Conservation (phyloP, 2,797 vertebrate genomes). For the Oceanodroma leucorhoa region DNA sequence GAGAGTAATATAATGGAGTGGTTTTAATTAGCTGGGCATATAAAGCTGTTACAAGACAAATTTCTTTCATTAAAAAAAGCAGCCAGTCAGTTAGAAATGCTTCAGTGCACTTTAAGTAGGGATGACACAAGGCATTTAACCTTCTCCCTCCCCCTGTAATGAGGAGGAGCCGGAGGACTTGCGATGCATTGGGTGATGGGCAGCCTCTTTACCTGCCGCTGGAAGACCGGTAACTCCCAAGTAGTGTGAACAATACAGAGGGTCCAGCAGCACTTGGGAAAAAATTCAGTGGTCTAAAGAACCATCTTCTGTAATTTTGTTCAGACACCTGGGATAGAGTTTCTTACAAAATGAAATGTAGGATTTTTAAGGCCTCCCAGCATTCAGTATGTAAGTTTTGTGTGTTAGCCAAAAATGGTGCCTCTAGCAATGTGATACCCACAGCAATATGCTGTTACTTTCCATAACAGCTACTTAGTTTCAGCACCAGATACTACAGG, state of each 20-base stretch:
- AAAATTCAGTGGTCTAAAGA: not conserved
- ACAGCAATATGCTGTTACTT: not conserved
- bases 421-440: not conserved
- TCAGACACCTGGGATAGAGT: not conserved
- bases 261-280: not conserved
- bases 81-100: constrained; percentile 14
- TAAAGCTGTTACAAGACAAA: constrained; percentile 38
- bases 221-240: not conserved
- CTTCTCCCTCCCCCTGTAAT: not conserved
- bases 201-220: not conserved
- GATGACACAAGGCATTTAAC: not conserved
- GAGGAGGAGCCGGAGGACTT: not conserved
- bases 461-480: not conserved
- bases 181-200: not conserved
- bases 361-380: not conserved
- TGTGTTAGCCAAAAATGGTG: fast-evolving
- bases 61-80: constrained; percentile 55
- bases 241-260: not conserved
- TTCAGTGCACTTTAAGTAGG: not conserved
- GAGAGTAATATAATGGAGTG: not conserved
- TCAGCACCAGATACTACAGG: not conserved
- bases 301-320: not conserved
- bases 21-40: constrained; percentile 57
- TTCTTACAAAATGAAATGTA: not conserved
- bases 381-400: not conserved